Conservation (phyloP, 2,797 vertebrate genomes). For the Borostomias antarcticus region DNA sequence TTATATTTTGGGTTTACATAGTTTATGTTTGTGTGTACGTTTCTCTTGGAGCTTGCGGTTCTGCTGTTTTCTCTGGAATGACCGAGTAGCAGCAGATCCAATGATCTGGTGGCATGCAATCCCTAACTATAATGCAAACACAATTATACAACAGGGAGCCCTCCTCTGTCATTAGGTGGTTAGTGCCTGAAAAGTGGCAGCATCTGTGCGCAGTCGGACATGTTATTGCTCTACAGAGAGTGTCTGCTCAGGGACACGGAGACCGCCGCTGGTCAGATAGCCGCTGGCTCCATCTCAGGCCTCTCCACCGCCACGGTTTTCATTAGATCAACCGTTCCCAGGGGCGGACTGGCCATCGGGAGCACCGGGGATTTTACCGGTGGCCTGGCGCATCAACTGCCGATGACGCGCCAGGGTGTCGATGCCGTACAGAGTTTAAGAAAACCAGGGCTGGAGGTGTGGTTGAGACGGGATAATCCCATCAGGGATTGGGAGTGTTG, state of each 20-base stretch:
- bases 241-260: conserved; percentile 29
- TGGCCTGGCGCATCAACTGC: no score
- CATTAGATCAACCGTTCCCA: conserved; percentile 48
- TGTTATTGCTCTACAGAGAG: conserved; percentile 39
- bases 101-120: conserved; percentile 57
- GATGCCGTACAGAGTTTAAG: conserved; percentile 50
- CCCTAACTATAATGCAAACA: conserved; percentile 69
- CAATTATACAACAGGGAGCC: conserved; percentile 63
- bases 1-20: conserved; percentile 50
- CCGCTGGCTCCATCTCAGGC: conserved; percentile 14
- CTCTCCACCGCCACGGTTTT: conserved; percentile 41
- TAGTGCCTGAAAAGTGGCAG: conserved; percentile 35
- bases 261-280: conserved; percentile 27
- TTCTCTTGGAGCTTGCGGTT: conserved; percentile 57
- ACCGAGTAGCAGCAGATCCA: conserved; percentile 47
- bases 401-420: no score
- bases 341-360: no score
- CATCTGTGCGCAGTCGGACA: conserved; percentile 37
- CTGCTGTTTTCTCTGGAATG: conserved; percentile 49
- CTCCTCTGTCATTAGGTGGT: conserved; percentile 70
- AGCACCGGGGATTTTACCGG: no score
- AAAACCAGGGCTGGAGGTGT: conserved; percentile 52
- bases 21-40: conserved; percentile 63
- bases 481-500: no score
- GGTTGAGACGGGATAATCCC: conserved; percentile 20